Evolutionary conservation across 2,888 invertebrate genomes (phyloP).

Genomic region (Anarsia innoxiella): DNA sequence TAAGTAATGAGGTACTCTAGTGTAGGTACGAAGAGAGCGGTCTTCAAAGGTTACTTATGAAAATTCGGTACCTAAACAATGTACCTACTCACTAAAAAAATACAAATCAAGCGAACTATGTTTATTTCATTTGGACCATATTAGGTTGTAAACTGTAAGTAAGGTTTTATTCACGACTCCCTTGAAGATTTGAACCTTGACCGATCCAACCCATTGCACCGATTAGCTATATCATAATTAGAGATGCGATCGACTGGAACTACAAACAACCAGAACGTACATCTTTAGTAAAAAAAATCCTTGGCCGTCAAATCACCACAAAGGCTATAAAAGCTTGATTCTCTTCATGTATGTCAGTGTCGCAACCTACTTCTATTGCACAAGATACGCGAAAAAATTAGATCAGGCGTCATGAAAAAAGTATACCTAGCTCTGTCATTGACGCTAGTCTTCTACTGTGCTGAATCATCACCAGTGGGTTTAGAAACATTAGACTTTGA

Average conservation of each 20-base stretch:
- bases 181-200: conserved; percentile 35
- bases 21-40: too few species aligned
- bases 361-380: conserved; percentile 64
- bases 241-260: conserved; percentile 41
- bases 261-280: conserved; percentile 30
- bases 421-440: conserved; percentile 40
- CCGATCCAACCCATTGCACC: conserved; percentile 48
- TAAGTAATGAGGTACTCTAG: too few species aligned
- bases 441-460: conserved; percentile 37
- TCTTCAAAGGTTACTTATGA: too few species aligned
- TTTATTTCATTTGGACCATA: too few species aligned
- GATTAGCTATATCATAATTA: conserved; percentile 34
- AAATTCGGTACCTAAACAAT: too few species aligned
- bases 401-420: conserved; percentile 47
- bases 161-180: too few species aligned
- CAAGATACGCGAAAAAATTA: conserved; percentile 45
- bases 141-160: too few species aligned
- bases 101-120: too few species aligned
- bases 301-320: conserved; percentile 44
- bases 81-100: too few species aligned
- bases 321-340: conserved; percentile 58
- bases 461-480: conserved; percentile 41
- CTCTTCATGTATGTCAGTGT: conserved; percentile 70
- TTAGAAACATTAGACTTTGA: conserved; percentile 43
- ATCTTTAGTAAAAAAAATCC: conserved; percentile 51